Evolutionary conservation across 2,113 vertebrate species (phyloP), one percentile per base, ranked within the genome.

Genomic region (Centropristis striata): DNA sequence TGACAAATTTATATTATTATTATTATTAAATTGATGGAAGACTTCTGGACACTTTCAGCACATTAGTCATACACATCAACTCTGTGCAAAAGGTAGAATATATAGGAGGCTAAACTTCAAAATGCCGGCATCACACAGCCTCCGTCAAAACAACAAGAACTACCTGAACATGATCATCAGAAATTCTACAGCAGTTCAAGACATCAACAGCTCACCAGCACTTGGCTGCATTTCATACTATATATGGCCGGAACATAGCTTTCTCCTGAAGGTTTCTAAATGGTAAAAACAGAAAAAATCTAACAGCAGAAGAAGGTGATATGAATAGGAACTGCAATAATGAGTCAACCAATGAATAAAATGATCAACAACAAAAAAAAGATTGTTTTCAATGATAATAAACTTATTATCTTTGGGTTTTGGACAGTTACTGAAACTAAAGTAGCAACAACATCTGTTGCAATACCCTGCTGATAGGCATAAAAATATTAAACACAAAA

Each of bases 41-140:
- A 65, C 53, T 51, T 67, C 39, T 44, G n/a, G 16, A 71, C 60
- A 55, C 32, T 42, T 66, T 65, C 60, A 71, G 66, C 50, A 71
- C 70, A 66, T 68, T 51, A 86, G 73, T 66, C 64, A 71, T 27
- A 71, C n/a, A 66, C 1, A 20, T 63, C 59, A 57, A 8, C 16
- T 60, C 16, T 5, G 3, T 57, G 51, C 21, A 44, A 67, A 71
- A 49, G 42, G 18, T 15, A 44, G 36, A 27, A 58, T 64, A 51
- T 36, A 64, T 69, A n/a, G n/a, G n/a, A n/a, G n/a, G n/a, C n/a
- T 51, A 64, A 58, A 37, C 8, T 28, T 64, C 25, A 1, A 68
- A 67, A 67, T 15, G 6, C 42, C 36, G 13, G 20, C 13, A 25
- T 36, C 12, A 32, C 47, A 49, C 39, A 54, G 25, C 37, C 42